phyloP scores from a whole-genome alignment of 2,888 invertebrate species.

The Hydraecia micacea region DNA sequence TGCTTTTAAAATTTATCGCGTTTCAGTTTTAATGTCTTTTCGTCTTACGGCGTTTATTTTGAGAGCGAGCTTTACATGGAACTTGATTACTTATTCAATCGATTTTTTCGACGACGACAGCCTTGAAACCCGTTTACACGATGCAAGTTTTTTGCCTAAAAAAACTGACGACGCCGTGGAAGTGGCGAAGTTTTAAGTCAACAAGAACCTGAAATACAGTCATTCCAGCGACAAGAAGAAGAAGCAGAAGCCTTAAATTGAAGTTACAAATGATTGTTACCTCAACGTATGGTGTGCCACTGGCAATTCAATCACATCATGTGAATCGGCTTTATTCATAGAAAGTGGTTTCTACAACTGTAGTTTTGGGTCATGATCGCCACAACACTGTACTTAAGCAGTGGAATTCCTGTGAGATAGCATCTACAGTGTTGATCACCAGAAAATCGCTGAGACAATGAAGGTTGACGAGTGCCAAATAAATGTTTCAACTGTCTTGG shows the following conservation, averaged over 20 bases:
- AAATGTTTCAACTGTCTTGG: too few species aligned
- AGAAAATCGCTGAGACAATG: background rate
- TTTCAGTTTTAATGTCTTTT: slow-evolving; percentile 34
- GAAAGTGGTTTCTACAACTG: background rate
- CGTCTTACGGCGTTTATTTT: slow-evolving; percentile 24
- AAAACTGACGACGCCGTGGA: background rate
- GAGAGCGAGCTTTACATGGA: background rate
- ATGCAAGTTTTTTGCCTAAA: background rate
- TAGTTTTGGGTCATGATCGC: background rate
- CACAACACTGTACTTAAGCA: background rate
- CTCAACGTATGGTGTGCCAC: background rate
- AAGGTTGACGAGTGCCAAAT: background rate
- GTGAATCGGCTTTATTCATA: background rate
- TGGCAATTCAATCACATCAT: too few species aligned
- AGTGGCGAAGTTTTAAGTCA: background rate
- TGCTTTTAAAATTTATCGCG: slow-evolving; percentile 44
- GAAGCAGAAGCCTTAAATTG: background rate
- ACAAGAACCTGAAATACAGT: background rate
- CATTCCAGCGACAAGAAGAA: background rate
- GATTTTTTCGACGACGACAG: background rate
- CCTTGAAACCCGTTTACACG: background rate
- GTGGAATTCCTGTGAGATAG: background rate
- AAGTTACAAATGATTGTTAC: too few species aligned
- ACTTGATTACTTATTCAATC: background rate
- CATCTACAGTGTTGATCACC: background rate